A percentile compares a stretch with the other conserved stretches of the same genome.
Evolutionary conservation across 37 sponge, comb jelly and placozoan species (phyloP).

Genomic region (Cladorhizidae sp.): DNA sequence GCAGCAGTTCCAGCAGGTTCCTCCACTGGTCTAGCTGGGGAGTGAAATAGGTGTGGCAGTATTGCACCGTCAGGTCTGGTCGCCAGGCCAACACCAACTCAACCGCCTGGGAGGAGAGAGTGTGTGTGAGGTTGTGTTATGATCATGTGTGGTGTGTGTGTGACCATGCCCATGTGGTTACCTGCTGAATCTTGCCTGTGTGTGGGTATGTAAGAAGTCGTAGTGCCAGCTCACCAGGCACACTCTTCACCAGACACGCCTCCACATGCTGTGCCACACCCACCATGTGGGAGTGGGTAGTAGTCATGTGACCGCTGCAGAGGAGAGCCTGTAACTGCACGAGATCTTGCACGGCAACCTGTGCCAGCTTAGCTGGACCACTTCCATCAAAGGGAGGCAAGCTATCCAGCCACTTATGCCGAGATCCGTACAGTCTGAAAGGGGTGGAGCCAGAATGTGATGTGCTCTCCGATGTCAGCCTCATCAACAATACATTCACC

Average conservation of each 20-base stretch:
- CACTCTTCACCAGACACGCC: neutral
- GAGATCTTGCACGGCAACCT: slow-evolving; percentile 21
- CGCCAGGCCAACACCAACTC: neutral
- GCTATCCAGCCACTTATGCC: slow-evolving; percentile 53
- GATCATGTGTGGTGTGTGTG: too few species aligned
- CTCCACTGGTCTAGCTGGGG: slow-evolving; percentile 33
- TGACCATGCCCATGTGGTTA: neutral
- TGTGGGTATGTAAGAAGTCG: slow-evolving; percentile 40
- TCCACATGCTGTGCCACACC: neutral
- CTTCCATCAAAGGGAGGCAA: slow-evolving; percentile 39
- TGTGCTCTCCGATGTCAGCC: neutral
- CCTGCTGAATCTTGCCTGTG: slow-evolving; percentile 41
- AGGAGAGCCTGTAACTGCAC: slow-evolving; percentile 51
- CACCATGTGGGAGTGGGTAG: neutral
- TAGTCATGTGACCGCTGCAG: slow-evolving; percentile 19
- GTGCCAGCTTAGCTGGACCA: neutral
- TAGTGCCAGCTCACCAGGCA: slow-evolving; percentile 23
- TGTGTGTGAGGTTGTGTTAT: too few species aligned
- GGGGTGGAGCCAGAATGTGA: slow-evolving; percentile 26
- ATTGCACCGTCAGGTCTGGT: slow-evolving; percentile 34
- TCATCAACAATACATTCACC: slow-evolving; percentile 25
- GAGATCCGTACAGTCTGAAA: slow-evolving; percentile 28
- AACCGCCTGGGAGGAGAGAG: neutral
- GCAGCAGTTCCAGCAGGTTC: slow-evolving; percentile 19
- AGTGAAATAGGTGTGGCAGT: slow-evolving; percentile 25